These are phyloP conservation scores for Vanessa cardui DNA, from an alignment of 2,888 invertebrate genomes.

Conservation along the genomic window DNA sequence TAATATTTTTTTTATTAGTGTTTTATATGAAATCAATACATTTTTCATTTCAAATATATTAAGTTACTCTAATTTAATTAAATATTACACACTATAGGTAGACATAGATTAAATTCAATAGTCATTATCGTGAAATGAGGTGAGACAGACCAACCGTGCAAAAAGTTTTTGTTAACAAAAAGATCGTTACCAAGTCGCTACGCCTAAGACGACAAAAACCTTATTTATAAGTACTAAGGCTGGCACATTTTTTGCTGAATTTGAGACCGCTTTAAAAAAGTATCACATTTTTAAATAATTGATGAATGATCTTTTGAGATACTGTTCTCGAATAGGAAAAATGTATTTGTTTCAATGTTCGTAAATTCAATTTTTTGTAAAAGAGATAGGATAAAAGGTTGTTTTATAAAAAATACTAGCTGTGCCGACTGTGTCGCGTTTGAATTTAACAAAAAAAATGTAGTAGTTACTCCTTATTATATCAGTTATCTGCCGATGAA, in stretches of 20 bases:
- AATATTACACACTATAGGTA: not conserved
- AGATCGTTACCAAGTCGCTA: conserved; percentile 20
- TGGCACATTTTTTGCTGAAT: not conserved
- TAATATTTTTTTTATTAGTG: not conserved
- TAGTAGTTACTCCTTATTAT: too few species aligned
- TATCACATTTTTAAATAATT: too few species aligned
- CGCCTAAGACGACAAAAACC: conserved; percentile 20
- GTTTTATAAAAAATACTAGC: too few species aligned
- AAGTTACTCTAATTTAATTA: not conserved
- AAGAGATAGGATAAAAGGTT: too few species aligned
- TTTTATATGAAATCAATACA: not conserved
- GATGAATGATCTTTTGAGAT: too few species aligned
- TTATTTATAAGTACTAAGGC: not conserved
- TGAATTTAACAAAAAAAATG: too few species aligned
- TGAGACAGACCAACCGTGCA: conserved; percentile 2
- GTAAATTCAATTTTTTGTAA: too few species aligned
- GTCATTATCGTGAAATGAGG: conserved; percentile 4
- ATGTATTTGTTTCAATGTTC: too few species aligned
- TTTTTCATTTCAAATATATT: too few species aligned
- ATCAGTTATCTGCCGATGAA: too few species aligned
- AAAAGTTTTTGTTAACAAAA: conserved; percentile 23
- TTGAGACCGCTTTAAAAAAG: not conserved
- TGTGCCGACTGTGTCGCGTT: too few species aligned
- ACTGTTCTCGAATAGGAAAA: too few species aligned
- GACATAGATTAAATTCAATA: conserved; percentile 17